These are phyloP conservation scores for Osmerus eperlanus DNA, from an alignment of 2,113 vertebrate genomes.

Conservation along the genomic window DNA sequence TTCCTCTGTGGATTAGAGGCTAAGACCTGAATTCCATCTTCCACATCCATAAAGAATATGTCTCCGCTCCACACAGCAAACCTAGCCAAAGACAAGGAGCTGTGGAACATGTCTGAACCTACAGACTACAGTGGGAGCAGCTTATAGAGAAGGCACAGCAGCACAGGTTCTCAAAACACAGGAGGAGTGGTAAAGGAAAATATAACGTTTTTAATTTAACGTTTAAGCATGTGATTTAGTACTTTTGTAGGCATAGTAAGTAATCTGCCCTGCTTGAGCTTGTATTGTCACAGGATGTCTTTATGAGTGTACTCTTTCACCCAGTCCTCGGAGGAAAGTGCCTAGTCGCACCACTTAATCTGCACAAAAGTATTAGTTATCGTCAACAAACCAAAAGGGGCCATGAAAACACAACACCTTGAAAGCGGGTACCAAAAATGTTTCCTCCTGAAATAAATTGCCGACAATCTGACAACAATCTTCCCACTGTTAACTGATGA, in stretches of 20 bases:
- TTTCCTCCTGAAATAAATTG: constrained; percentile 33
- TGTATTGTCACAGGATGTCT: not conserved
- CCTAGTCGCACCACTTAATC: not conserved
- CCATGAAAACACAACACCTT: constrained; percentile 24
- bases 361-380: constrained; percentile 8
- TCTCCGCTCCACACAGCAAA: constrained; percentile 36
- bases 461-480: constrained; percentile 34
- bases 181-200: not conserved
- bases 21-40: constrained; percentile 61
- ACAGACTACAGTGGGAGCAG: not conserved
- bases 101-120: not conserved
- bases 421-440: constrained; percentile 14
- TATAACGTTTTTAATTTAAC: too few relatives aligned
- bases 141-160: not conserved
- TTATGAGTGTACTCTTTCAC: not conserved
- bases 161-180: not conserved
- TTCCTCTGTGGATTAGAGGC: constrained; percentile 72
- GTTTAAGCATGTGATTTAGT: too few relatives aligned
- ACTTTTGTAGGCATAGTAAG: too few relatives aligned
- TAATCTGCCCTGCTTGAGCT: too few relatives aligned
- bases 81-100: not conserved
- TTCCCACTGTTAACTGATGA: constrained; percentile 35
- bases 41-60: constrained; percentile 45
- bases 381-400: not conserved
- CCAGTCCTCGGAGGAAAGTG: not conserved